Percentiles rank a stretch among this genome's conserved stretches.
Evolutionary conservation across 2,113 vertebrate genomes (phyloP).

Genomic region (Protobothrops flavoviridis): DNA sequence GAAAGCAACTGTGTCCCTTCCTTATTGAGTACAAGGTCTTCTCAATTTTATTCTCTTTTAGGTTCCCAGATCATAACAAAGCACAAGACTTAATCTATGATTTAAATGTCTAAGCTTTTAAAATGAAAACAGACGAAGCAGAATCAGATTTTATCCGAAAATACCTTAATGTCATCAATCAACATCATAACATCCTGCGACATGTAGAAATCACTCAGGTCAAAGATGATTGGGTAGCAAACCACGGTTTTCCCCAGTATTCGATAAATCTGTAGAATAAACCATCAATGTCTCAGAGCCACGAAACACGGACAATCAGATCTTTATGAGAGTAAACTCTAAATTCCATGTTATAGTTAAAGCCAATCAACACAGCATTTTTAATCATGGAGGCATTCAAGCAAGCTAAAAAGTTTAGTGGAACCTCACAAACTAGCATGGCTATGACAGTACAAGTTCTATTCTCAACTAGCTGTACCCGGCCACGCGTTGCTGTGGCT

Average conservation of each 20-base stretch:
- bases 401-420: not conserved
- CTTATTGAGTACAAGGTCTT: not conserved
- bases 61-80: not conserved
- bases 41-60: not conserved
- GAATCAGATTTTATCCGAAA: not conserved
- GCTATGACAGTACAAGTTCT: not conserved
- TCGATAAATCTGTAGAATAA: slow-evolving; percentile 85
- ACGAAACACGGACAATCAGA: not conserved
- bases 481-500: too few relatives aligned
- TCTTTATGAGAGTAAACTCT: not conserved
- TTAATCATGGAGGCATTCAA: not conserved
- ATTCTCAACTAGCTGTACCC: too few relatives aligned
- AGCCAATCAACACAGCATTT: not conserved
- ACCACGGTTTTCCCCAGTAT: slow-evolving; percentile 97
- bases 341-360: not conserved
- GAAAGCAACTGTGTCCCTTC: not conserved
- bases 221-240: slow-evolving; percentile 97
- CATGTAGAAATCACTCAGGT: slow-evolving; percentile 98
- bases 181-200: slow-evolving; percentile 97
- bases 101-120: not conserved
- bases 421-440: not conserved
- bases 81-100: too few relatives aligned
- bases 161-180: slow-evolving; percentile 98
- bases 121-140: not conserved
- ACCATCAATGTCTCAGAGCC: slow-evolving; percentile 22